phyloP scores from a whole-genome alignment of 1,140 invertebrate genomes.

The Trichoplusia ni region DNA sequence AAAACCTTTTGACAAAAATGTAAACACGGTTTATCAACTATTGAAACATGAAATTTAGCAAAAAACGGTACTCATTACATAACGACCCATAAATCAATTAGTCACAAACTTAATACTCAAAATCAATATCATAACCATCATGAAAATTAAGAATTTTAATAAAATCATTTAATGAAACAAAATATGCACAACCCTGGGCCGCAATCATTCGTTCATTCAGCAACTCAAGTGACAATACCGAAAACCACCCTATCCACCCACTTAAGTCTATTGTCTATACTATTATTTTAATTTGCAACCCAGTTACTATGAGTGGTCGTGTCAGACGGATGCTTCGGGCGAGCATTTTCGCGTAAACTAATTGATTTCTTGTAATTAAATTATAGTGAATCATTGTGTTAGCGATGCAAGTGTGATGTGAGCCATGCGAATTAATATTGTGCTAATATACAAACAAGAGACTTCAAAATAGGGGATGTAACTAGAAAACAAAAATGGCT shows the following conservation, averaged over 20 bases:
- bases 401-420: constrained; percentile 70
- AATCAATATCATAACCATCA: too few species aligned
- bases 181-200: too few species aligned
- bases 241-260: constrained; percentile 19
- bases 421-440: constrained; percentile 74
- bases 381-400: constrained; percentile 76
- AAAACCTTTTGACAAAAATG: too few species aligned
- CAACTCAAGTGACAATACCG: neutral
- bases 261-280: constrained; percentile 32
- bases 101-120: too few species aligned
- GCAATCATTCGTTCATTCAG: too few species aligned
- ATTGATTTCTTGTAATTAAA: constrained; percentile 81
- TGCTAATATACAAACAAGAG: constrained; percentile 58
- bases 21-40: too few species aligned
- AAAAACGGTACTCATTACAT: too few species aligned
- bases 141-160: too few species aligned
- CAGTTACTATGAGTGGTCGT: constrained; percentile 73
- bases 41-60: too few species aligned
- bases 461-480: constrained; percentile 77
- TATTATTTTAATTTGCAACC: constrained; percentile 49
- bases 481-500: constrained; percentile 84
- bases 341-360: constrained; percentile 74
- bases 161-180: too few species aligned
- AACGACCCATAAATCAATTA: too few species aligned
- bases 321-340: constrained; percentile 73